phyloP scores from a whole-genome alignment of 2,888 invertebrate species.

The Eupithecia exiguata region DNA sequence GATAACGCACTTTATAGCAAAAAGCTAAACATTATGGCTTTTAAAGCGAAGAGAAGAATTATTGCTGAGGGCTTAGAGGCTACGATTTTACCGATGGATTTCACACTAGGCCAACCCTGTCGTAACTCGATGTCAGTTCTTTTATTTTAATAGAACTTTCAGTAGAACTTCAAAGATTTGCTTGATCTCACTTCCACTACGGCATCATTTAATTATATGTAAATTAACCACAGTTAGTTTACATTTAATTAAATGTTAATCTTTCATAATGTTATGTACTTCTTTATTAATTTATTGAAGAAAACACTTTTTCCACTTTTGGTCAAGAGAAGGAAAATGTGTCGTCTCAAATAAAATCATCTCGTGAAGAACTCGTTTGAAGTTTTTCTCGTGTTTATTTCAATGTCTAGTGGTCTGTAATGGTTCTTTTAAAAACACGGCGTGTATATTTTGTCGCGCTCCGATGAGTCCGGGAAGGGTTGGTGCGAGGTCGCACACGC shows the following conservation, averaged over 20 bases:
- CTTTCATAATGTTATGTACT: too few species aligned
- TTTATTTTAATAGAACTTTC: neutral
- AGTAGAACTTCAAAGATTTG: neutral
- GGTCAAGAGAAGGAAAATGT: neutral
- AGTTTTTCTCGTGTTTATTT: neutral
- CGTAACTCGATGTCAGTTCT: neutral
- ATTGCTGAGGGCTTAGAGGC: too few species aligned
- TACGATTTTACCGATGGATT: too few species aligned
- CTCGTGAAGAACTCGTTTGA: neutral
- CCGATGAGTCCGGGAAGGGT: slow-evolving; percentile 12
- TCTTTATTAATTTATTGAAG: too few species aligned
- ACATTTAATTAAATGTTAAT: too few species aligned
- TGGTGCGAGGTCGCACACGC: neutral
- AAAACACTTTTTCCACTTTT: too few species aligned
- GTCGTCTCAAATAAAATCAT: neutral
- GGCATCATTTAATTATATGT: neutral
- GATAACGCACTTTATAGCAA: too few species aligned
- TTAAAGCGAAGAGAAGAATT: too few species aligned
- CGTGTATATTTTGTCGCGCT: slow-evolving; percentile 16
- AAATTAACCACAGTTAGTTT: too few species aligned
- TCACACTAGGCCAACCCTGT: too few species aligned
- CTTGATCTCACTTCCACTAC: neutral
- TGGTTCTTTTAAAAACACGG: neutral
- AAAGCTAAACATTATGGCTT: too few species aligned
- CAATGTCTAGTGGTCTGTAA: neutral